Conservation (phyloP, 2,113 vertebrate species). For the Phoxinus phoxinus region DNA sequence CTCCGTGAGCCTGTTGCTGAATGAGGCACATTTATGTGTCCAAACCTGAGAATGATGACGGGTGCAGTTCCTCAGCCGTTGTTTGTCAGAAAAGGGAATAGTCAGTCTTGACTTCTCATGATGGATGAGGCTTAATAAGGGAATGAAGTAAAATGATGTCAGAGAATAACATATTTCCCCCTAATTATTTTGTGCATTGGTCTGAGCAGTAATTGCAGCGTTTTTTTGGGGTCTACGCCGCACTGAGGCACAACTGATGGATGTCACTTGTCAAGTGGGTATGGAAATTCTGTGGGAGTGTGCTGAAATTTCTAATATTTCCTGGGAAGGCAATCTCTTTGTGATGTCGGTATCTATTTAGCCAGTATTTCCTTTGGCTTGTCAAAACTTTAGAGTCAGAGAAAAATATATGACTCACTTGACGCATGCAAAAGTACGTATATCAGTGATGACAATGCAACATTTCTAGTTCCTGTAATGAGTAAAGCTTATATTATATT, state of each 20-base stretch:
- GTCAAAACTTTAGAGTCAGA: conserved; percentile 53
- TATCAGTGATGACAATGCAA: conserved; percentile 33
- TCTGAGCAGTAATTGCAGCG: conserved; percentile 61
- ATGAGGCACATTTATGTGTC: conserved; percentile 45
- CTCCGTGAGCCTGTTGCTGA: conserved; percentile 52
- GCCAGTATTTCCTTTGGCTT: conserved; percentile 56
- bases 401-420: conserved; percentile 49
- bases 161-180: conserved; percentile 65
- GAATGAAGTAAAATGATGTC: conserved; percentile 65
- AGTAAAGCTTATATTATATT: background rate
- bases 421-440: conserved; percentile 45
- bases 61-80: conserved; percentile 25
- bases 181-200: conserved; percentile 66
- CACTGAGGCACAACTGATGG: conserved; percentile 63
- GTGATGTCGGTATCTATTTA: conserved; percentile 61
- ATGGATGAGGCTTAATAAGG: conserved; percentile 61
- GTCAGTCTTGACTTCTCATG: conserved; percentile 52
- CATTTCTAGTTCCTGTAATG: background rate
- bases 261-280: conserved; percentile 64
- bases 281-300: conserved; percentile 60
- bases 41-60: background rate
- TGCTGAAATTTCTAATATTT: conserved; percentile 58
- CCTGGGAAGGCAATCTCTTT: conserved; percentile 63
- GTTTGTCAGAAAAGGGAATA: conserved; percentile 42
- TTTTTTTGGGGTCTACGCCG: conserved; percentile 52